Conservation (phyloP, 1,140 invertebrate genomes). For the Euschistus heros region DNA sequence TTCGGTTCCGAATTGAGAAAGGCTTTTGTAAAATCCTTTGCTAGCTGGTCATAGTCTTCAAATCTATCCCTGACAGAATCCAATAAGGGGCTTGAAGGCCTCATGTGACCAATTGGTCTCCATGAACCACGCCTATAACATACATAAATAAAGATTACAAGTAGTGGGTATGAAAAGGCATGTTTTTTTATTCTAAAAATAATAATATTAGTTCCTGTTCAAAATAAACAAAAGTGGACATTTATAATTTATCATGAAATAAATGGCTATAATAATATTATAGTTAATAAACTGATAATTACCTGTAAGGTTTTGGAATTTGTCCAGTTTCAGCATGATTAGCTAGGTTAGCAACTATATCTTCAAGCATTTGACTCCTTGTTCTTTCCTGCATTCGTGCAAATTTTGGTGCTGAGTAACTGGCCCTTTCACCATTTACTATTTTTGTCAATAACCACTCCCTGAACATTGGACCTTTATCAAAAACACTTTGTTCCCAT, state of each 20-base stretch:
- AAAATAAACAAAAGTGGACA: too few relatives aligned
- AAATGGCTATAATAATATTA: too few relatives aligned
- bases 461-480: slow-evolving; percentile 79
- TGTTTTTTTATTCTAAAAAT: too few relatives aligned
- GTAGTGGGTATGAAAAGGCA: too few relatives aligned
- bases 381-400: slow-evolving; percentile 89
- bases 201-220: too few relatives aligned
- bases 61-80: slow-evolving; percentile 86
- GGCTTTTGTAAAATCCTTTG: slow-evolving; percentile 81
- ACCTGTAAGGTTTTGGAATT: slow-evolving; percentile 90
- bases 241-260: too few relatives aligned
- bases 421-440: slow-evolving; percentile 92
- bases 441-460: slow-evolving; percentile 96
- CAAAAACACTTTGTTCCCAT: slow-evolving; percentile 28
- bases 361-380: slow-evolving; percentile 80
- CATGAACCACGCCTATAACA: slow-evolving; percentile 63
- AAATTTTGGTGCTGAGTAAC: slow-evolving; percentile 93
- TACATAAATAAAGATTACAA: background rate
- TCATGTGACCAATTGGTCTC: slow-evolving; percentile 89
- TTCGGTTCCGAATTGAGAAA: slow-evolving; percentile 74
- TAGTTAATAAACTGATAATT: slow-evolving; percentile 8
- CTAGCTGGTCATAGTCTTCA: slow-evolving; percentile 86
- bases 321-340: slow-evolving; percentile 91
- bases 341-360: slow-evolving; percentile 84
- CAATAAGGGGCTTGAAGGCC: slow-evolving; percentile 80